A percentile compares a stretch with the other conserved stretches of the same genome.
These are phyloP conservation scores for Opisthograptis luteolata DNA, from an alignment of 2,888 invertebrate genomes.

Conservation along the genomic window DNA sequence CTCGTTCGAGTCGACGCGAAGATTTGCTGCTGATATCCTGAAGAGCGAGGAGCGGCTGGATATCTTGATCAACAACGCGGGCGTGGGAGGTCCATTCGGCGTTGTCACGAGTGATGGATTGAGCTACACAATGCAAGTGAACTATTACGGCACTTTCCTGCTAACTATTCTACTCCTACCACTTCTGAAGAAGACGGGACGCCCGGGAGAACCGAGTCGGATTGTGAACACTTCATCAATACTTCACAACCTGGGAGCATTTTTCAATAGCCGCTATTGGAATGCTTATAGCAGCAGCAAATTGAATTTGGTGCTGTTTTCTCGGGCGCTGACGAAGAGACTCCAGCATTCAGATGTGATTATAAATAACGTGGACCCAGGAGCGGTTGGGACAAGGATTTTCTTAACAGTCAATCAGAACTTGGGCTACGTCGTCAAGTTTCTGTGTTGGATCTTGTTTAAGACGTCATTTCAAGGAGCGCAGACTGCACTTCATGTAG, in stretches of 20 bases:
- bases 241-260: constrained; percentile 85
- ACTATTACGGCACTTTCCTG: constrained; percentile 95
- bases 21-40: constrained; percentile 90
- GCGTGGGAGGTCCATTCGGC: constrained; percentile 82
- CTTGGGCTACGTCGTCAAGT: constrained; percentile 73
- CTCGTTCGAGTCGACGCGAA: constrained; percentile 88
- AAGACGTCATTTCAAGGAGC: constrained; percentile 90
- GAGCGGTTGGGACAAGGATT: constrained; percentile 90
- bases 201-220: constrained; percentile 84
- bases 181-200: constrained; percentile 84
- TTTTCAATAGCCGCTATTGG: not conserved
- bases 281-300: constrained; percentile 84
- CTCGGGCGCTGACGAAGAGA: constrained; percentile 87
- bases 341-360: constrained; percentile 86
- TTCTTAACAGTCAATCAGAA: constrained; percentile 77
- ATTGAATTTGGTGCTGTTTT: constrained; percentile 88
- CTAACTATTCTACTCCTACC: constrained; percentile 94
- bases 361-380: constrained; percentile 93
- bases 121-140: constrained; percentile 94
- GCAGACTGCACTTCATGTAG: constrained; percentile 88
- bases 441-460: constrained; percentile 80
- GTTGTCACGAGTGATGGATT: constrained; percentile 88
- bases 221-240: constrained; percentile 90
- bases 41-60: constrained; percentile 88
- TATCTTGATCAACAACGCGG: constrained; percentile 94